phyloP scores from a whole-genome alignment of 2,888 invertebrate species.

The Aleiodes testaceus region DNA sequence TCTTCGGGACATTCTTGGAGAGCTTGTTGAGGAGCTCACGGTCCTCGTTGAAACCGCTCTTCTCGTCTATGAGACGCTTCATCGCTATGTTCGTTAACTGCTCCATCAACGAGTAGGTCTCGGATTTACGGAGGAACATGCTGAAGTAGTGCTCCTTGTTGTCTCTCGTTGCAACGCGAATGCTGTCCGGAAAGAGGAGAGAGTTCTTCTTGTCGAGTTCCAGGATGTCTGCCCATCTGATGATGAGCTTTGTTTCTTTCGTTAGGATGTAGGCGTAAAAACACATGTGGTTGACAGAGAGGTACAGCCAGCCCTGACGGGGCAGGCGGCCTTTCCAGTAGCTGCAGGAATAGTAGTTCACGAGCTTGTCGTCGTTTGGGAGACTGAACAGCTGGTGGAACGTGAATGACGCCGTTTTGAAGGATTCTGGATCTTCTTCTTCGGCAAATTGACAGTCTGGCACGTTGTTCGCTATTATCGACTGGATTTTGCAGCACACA shows the following conservation, averaged over 20 bases:
- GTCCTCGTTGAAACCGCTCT: constrained; percentile 92
- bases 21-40: constrained; percentile 87
- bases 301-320: constrained; percentile 96
- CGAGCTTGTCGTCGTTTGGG: constrained; percentile 94
- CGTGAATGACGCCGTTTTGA: constrained; percentile 85
- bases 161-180: constrained; percentile 89
- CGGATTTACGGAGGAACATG: constrained; percentile 90
- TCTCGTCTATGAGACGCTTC: constrained; percentile 95
- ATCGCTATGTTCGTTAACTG: constrained; percentile 97
- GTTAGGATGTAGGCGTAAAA: constrained; percentile 97
- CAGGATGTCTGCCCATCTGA: constrained; percentile 93
- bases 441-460: constrained; percentile 78
- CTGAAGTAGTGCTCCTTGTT: constrained; percentile 89
- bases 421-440: constrained; percentile 88
- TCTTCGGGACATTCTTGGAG: constrained; percentile 91
- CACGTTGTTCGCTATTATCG: constrained; percentile 86
- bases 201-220: constrained; percentile 86
- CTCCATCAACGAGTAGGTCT: constrained; percentile 93
- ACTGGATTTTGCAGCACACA: constrained; percentile 96
- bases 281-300: constrained; percentile 96
- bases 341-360: constrained; percentile 95
- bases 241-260: constrained; percentile 88
- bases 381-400: constrained; percentile 93
- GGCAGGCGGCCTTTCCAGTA: constrained; percentile 95
- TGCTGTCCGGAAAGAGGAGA: constrained; percentile 87